Evolutionary conservation across 2,888 invertebrate genomes (phyloP).

Genomic region (Dasysyrphus tricinctus): DNA sequence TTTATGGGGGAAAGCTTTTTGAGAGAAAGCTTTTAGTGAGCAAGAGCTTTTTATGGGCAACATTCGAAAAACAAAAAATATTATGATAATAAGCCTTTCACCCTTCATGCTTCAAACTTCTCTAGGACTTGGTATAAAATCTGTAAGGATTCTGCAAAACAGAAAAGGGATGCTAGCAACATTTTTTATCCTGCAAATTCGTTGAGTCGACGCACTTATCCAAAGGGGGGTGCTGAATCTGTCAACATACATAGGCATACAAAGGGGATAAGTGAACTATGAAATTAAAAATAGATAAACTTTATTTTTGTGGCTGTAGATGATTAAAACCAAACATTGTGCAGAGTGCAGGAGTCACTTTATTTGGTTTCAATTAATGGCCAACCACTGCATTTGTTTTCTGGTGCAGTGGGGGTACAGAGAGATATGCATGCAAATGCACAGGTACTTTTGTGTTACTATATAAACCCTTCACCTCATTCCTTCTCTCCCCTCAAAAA

Average conservation of each 20-base stretch:
- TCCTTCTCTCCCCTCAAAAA: background rate
- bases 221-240: slow-evolving; percentile 55
- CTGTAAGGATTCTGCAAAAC: slow-evolving; percentile 15
- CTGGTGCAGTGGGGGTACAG: slow-evolving; percentile 7
- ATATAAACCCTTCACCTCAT: background rate
- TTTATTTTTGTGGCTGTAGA: slow-evolving; percentile 41
- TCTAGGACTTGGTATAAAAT: background rate
- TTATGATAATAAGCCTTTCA: no score
- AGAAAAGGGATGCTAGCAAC: slow-evolving; percentile 39
- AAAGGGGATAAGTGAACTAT: background rate
- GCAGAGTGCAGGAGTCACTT: slow-evolving; percentile 58
- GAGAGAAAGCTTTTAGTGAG: background rate
- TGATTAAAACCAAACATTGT: slow-evolving; percentile 59
- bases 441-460: background rate
- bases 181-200: slow-evolving; percentile 33
- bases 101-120: slow-evolving; percentile 1
- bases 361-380: slow-evolving; percentile 71
- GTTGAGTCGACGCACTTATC: slow-evolving; percentile 54
- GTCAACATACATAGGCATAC: background rate
- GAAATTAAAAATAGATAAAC: slow-evolving; percentile 33
- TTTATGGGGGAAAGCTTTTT: background rate
- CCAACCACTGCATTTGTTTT: slow-evolving; percentile 66
- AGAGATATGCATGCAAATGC: background rate
- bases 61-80: background rate
- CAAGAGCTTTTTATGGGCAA: slow-evolving; percentile 47